A percentile compares a stretch with the other conserved stretches of the same genome.
phyloP scores from a whole-genome alignment of 2,888 invertebrate genomes.

The Harpagoxenus sublaevis region DNA sequence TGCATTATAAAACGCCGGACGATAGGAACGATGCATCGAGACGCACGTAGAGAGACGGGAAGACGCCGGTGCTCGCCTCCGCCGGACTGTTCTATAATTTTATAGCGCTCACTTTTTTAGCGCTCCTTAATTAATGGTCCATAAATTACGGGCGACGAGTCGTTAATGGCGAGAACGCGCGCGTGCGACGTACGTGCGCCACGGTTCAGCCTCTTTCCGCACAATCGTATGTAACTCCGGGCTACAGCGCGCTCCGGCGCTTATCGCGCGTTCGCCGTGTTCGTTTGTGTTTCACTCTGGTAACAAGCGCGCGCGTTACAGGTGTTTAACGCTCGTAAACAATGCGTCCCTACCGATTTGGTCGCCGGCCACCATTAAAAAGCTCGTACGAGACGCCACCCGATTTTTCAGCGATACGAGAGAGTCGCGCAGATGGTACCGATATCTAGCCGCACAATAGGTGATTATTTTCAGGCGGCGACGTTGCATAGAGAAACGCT shows the following conservation, averaged over 20 bases:
- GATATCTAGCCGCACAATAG: conserved; percentile 47
- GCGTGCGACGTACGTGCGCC: conserved; percentile 37
- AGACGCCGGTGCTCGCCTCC: conserved; percentile 48
- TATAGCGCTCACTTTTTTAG: conserved; percentile 81
- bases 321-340: conserved; percentile 70
- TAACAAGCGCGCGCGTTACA: conserved; percentile 67
- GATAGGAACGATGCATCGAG: conserved; percentile 38
- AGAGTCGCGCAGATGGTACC: conserved; percentile 32
- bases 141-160: conserved; percentile 84
- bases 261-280: conserved; percentile 11
- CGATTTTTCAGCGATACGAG: conserved; percentile 32
- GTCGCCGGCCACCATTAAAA: conserved; percentile 29
- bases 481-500: conserved; percentile 14
- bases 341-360: conserved; percentile 59
- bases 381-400: background rate
- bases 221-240: conserved; percentile 40
- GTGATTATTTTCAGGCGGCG: conserved; percentile 41
- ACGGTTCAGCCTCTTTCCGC: conserved; percentile 45
- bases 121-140: conserved; percentile 83
- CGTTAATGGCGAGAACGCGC: conserved; percentile 78
- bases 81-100: conserved; percentile 81
- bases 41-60: conserved; percentile 6
- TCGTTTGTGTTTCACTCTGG: conserved; percentile 23
- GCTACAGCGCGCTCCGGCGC: background rate
- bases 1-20: conserved; percentile 66